These are phyloP conservation scores for Mixornis gularis DNA, from an alignment of 2,113 vertebrate genomes.

Conservation along the genomic window DNA sequence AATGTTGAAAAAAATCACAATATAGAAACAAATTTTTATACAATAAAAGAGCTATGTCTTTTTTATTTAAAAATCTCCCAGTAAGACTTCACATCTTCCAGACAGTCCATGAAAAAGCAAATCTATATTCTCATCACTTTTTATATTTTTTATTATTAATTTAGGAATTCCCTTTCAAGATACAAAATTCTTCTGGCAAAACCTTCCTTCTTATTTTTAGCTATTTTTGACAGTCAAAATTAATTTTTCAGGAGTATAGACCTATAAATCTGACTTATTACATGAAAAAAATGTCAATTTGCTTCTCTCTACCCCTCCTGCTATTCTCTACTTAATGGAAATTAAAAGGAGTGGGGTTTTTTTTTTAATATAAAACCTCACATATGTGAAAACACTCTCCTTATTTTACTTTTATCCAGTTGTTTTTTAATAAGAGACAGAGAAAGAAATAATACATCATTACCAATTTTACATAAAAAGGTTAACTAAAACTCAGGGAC, in stretches of 20 bases:
- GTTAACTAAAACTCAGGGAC: neutral
- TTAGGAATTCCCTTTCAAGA: neutral
- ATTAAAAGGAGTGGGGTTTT: neutral
- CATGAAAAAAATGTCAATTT: neutral
- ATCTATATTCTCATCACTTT: neutral
- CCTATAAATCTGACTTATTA: neutral
- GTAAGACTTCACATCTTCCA: neutral
- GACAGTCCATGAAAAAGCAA: neutral
- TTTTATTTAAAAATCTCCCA: neutral
- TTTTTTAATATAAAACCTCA: neutral
- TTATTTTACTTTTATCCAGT: neutral
- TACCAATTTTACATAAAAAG: neutral
- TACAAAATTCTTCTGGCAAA: neutral
- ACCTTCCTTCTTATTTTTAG: neutral
- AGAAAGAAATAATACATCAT: neutral
- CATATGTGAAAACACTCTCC: neutral
- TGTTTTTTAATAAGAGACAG: neutral
- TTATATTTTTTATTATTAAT: neutral
- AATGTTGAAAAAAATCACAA: neutral
- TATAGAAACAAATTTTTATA: neutral
- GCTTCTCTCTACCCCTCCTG: neutral
- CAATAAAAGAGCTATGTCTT: neutral
- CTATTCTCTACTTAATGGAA: neutral
- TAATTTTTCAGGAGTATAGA: neutral
- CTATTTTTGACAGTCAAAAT: neutral